A percentile compares a stretch with the other conserved stretches of the same genome.
Conservation (phyloP, 2,888 invertebrate genomes). For the Prenolepis imparis region DNA sequence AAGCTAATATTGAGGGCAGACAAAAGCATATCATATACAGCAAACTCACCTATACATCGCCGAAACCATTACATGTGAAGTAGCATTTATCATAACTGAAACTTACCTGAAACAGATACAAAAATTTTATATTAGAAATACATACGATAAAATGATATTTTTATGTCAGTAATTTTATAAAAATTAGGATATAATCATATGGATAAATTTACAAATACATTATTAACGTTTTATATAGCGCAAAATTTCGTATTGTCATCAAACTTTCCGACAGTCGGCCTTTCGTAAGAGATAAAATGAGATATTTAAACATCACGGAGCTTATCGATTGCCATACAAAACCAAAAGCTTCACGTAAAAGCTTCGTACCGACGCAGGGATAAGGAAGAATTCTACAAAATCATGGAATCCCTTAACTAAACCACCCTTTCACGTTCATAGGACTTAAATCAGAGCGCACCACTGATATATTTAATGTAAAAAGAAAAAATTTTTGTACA, state of each 20-base stretch:
- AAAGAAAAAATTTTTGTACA: not conserved
- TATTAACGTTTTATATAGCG: not conserved
- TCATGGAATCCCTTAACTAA: not conserved
- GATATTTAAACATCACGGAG: not conserved
- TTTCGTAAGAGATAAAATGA: constrained; percentile 21
- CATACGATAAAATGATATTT: not conserved
- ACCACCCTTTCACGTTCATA: not conserved
- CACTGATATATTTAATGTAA: constrained; percentile 7
- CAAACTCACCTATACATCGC: constrained; percentile 57
- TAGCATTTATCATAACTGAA: not conserved
- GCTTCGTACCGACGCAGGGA: constrained; percentile 51
- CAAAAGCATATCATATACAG: not conserved
- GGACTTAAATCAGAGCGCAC: constrained; percentile 36
- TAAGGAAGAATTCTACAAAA: constrained; percentile 59
- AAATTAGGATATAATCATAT: not conserved
- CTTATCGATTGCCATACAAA: constrained; percentile 50
- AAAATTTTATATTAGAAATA: not conserved
- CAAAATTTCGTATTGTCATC: not conserved
- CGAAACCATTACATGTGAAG: not conserved
- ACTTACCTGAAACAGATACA: constrained; percentile 69
- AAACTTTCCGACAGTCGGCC: constrained; percentile 43
- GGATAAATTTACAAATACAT: not conserved
- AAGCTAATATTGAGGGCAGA: not conserved
- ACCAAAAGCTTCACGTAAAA: constrained; percentile 29
- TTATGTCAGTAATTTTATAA: constrained; percentile 1